phyloP scores from a whole-genome alignment of 2,113 vertebrate species.

The Oreochromis aureus region DNA sequence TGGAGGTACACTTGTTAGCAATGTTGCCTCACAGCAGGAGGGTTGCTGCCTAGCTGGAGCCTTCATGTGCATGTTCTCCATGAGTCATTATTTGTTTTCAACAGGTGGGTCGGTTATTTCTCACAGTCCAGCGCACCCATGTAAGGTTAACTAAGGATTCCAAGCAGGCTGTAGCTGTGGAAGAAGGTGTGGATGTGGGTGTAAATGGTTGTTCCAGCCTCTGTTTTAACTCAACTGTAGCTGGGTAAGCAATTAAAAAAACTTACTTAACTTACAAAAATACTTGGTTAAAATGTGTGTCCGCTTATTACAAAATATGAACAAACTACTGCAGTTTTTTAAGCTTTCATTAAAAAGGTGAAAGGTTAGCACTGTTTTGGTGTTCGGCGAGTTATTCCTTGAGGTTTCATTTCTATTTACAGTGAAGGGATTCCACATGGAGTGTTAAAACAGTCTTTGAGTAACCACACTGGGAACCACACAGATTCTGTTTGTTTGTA shows the following conservation, averaged over 20 bases:
- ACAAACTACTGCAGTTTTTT: neutral
- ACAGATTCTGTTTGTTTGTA: neutral
- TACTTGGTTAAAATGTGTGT: neutral
- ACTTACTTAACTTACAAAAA: neutral
- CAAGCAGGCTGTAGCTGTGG: neutral
- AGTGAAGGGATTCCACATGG: neutral
- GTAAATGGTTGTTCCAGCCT: neutral
- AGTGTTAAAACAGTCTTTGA: neutral
- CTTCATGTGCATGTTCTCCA: neutral
- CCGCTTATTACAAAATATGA: neutral
- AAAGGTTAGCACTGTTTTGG: neutral
- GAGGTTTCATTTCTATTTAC: neutral
- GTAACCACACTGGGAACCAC: neutral
- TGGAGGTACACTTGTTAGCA: neutral
- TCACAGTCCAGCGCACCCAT: neutral
- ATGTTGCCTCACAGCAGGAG: neutral
- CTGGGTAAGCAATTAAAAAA: neutral
- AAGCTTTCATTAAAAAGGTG: neutral
- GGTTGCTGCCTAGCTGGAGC: neutral
- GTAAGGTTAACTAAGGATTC: neutral
- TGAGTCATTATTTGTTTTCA: neutral
- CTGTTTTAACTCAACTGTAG: neutral
- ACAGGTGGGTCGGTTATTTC: neutral
- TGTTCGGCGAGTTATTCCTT: neutral
- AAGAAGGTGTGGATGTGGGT: neutral